Evolutionary conservation across 2,113 vertebrate species (phyloP), one percentile per base, ranked within the genome.

Genomic region (Laticauda colubrina): DNA sequence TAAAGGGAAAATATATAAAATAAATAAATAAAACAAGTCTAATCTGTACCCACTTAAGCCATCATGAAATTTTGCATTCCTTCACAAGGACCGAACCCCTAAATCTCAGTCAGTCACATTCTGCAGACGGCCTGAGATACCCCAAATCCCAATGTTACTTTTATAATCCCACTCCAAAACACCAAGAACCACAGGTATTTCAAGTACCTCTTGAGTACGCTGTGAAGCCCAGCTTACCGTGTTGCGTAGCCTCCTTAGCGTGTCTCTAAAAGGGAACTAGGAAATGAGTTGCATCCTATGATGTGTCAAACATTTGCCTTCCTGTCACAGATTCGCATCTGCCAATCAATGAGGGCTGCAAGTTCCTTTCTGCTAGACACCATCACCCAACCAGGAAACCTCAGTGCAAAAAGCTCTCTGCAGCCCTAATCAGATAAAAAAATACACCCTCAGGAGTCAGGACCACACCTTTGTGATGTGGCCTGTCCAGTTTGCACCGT

Each of bases 231-330:
- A 2, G 20, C 18, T 85, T 85, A 26, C 39, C 89, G 15, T 51
- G 10, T 24, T 15, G 45, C 18, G 29, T 11, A 9, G 29, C 39
- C 26, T 61, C 6, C 14, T 14, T 3, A 0, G 8, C 4, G 69
- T 29, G 91, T 53, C 34, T 45, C 94, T 95, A 93, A 95, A 95
- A 93, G 93, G 95, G 7, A 89, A 89, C 15, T 18, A 48, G 18
- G 43, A 93, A 48, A 20, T 20, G 20, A 94, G 3, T 56, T 69
- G 0, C 1, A 0, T 45, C 88, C 64, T 86, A 0, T 86, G 93
- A 88, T 87, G 64, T 0, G 18, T 24, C 18, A 48, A 81, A 91
- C 54, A 61, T 2, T 43, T 1, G 11, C 91, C 0, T 97, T 96
- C 96, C 96, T 95, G 91, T 8, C 90, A 69, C 88, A 43, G 11